Evolutionary conservation across 1,140 invertebrate genomes (phyloP), one percentile per base, ranked within the genome.

Genomic region (Lepidostoma basale): DNA sequence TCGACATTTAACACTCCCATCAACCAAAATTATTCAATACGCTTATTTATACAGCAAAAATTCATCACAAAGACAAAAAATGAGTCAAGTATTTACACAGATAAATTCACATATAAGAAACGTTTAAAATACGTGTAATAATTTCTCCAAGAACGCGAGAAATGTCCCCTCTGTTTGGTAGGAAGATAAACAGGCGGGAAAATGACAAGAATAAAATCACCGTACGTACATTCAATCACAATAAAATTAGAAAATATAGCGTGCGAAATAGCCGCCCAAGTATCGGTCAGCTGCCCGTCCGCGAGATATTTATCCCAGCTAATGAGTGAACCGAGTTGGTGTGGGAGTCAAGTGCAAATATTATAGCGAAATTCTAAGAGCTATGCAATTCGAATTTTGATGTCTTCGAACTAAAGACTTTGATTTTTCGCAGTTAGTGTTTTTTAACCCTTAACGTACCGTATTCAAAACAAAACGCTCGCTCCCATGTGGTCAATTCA

Each of bases 291-390:
- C 49, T 65, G 62, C 40, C 62, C 26, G 14, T 49, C 16, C 62
- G 20, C 18, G 42, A 70, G 62, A 66, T 71, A 71, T 71, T 71
- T 67, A 71, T 71, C 69, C 64, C 59, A 33, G 22, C 52, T 71
- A 71, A 71, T 71, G 69, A 71, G 65, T 23, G 64, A 28, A 63
- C 42, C 39, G 36, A 67, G 63, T 58, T 58, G 45, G 58, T 40
- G 12, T 33, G 5, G 30, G 12, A 12, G 6, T 6, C 5, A 6
- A 12, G 30, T 12, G 30, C 30, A 5, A 33, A 33, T 33, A 6
- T 12, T 33, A 6, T 5, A 33, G 30, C 30, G 30, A 12, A 33
- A 6, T 33, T 33, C 6, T 5, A 5, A 33, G 30, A 33, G 30
- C 30, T 33, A 6, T 33, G 12, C 12, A 6, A 6, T 6, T 33